Evolutionary conservation across 2,797 vertebrate genomes (phyloP).

Genomic region (Sebastes paucispinis): DNA sequence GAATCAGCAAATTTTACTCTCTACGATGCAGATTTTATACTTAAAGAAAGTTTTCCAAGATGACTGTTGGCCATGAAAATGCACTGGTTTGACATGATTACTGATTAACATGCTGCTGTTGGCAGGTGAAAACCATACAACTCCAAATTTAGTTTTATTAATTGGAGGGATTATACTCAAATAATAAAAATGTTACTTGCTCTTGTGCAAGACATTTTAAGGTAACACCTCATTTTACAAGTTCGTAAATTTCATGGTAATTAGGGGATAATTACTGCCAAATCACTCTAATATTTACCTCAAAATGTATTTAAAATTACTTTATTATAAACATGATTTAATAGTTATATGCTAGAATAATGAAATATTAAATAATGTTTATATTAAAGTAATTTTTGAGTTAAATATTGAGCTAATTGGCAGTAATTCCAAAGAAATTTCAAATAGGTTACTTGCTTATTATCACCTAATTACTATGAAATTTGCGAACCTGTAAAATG

Average conservation of each 20-base stretch:
- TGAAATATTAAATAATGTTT: too few species aligned
- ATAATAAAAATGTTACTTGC: not conserved
- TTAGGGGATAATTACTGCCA: too few species aligned
- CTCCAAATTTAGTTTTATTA: not conserved
- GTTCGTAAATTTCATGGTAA: too few species aligned
- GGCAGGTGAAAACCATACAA: slow-evolving; percentile 35
- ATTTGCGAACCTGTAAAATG: too few species aligned
- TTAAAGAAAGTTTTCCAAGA: slow-evolving; percentile 16
- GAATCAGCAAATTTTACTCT: slow-evolving; percentile 16
- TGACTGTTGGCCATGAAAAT: slow-evolving; percentile 71
- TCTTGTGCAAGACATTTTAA: not conserved
- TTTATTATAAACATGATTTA: too few species aligned
- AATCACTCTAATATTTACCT: too few species aligned
- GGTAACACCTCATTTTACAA: too few species aligned
- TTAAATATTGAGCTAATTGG: rapidly evolving
- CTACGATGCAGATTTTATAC: slow-evolving; percentile 19
- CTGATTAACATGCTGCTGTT: slow-evolving; percentile 46
- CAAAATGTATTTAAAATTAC: rapidly evolving
- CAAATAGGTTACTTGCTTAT: too few species aligned
- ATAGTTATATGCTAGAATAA: too few species aligned
- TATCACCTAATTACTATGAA: too few species aligned
- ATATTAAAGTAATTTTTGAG: too few species aligned
- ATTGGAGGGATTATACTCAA: not conserved
- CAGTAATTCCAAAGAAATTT: too few species aligned
- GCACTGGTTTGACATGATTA: slow-evolving; percentile 63